Conservation (phyloP, 2,888 invertebrate species). For the Perizoma affinitatum region DNA sequence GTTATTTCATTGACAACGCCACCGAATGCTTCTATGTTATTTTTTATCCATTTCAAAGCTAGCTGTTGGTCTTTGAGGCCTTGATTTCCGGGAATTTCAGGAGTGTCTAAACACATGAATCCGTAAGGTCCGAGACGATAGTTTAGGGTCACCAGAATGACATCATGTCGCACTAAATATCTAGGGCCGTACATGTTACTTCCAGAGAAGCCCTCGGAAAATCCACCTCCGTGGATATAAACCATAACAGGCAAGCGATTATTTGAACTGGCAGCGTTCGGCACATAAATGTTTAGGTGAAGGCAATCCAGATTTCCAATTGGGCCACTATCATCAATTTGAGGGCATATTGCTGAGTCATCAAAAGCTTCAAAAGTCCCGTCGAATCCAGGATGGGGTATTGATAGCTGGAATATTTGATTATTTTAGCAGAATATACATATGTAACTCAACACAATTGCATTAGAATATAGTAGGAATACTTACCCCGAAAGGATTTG, state of each 20-base stretch:
- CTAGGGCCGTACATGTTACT: conserved; percentile 22
- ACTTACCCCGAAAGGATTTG: conserved; percentile 45
- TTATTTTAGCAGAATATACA: neutral
- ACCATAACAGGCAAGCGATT: conserved; percentile 38
- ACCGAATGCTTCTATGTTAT: conserved; percentile 49
- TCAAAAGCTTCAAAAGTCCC: conserved; percentile 40
- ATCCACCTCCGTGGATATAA: conserved; percentile 40
- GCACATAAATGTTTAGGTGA: conserved; percentile 41
- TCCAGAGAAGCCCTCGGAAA: conserved; percentile 13
- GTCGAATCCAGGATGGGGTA: conserved; percentile 36
- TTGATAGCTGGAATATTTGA: conserved; percentile 30
- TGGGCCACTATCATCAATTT: conserved; percentile 18
- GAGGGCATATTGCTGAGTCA: conserved; percentile 40
- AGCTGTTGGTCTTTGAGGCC: conserved; percentile 50
- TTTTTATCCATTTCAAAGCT: conserved; percentile 50
- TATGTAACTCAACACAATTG: conserved; percentile 1
- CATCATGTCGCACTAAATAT: conserved; percentile 36
- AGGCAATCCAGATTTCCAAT: conserved; percentile 41
- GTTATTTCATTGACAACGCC: conserved; percentile 47
- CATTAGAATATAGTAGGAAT: neutral
- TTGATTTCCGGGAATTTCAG: conserved; percentile 52
- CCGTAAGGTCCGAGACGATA: conserved; percentile 51
- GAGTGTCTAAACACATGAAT: conserved; percentile 48
- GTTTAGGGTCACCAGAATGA: conserved; percentile 49
- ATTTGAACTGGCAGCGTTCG: conserved; percentile 31